Evolutionary conservation across 2,888 invertebrate species (phyloP).

Genomic region (Acrobeloides nanus): DNA sequence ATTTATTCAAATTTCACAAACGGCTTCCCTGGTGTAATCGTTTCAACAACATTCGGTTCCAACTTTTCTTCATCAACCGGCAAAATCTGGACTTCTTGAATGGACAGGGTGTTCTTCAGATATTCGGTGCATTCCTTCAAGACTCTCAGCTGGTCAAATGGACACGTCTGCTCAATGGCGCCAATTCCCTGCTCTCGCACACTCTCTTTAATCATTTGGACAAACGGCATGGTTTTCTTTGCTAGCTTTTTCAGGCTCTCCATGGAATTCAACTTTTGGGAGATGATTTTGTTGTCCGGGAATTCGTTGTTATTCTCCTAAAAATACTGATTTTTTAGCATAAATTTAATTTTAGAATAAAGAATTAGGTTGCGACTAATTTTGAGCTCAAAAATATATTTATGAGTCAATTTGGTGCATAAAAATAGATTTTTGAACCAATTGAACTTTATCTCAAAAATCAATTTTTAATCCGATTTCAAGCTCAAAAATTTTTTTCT

Average conservation of each 20-base stretch:
- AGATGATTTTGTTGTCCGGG: constrained; percentile 89
- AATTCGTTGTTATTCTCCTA: constrained; percentile 55
- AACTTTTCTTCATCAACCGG: constrained; percentile 1
- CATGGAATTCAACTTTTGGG: constrained; percentile 67
- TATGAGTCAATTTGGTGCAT: no score
- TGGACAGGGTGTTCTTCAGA: constrained; percentile 27
- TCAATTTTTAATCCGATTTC: no score
- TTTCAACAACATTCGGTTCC: constrained; percentile 1
- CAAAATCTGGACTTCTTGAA: constrained; percentile 23
- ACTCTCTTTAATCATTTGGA: constrained; percentile 77
- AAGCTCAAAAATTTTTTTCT: no score
- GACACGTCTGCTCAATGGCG: constrained; percentile 74
- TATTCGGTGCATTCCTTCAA: no score
- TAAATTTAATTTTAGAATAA: no score
- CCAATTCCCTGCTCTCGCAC: constrained; percentile 68
- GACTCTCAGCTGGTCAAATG: constrained; percentile 84
- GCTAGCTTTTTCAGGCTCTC: constrained; percentile 81
- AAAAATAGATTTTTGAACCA: no score
- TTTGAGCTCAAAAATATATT: no score
- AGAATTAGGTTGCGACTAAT: no score
- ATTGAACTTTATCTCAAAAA: no score
- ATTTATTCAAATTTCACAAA: not conserved
- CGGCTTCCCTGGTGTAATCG: not conserved
- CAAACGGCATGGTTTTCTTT: constrained; percentile 97
- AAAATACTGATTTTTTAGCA: constrained; percentile 9